Percentiles rank a stretch among this genome's conserved stretches.
Evolutionary conservation across 2,888 invertebrate genomes (phyloP).

Genomic region (Lordiphosa fenestrarum): DNA sequence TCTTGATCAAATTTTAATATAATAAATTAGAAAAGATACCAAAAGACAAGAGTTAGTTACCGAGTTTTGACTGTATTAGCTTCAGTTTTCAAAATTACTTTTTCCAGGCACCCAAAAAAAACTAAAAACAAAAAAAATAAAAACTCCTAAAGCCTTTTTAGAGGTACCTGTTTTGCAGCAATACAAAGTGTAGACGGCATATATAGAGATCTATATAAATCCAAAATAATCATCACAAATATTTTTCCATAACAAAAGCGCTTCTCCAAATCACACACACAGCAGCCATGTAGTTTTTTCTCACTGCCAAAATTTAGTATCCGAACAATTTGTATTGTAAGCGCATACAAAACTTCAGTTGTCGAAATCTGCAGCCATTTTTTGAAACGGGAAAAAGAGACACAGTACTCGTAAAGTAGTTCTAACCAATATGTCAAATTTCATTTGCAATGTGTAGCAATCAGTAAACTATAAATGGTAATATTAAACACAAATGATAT

Average conservation of each 20-base stretch:
- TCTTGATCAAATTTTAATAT: no score
- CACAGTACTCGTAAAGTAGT: constrained; percentile 20
- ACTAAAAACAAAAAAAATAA: constrained; percentile 3
- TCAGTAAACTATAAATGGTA: constrained; percentile 49
- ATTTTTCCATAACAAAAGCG: constrained; percentile 3
- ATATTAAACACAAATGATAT: constrained; percentile 28
- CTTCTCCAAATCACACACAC: constrained; percentile 34
- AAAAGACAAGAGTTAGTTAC: no score
- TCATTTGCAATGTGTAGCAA: constrained; percentile 68
- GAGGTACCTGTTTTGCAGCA: constrained; percentile 64
- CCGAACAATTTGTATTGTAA: constrained; percentile 18
- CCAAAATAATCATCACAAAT: constrained; percentile 8
- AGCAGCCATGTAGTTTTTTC: constrained; percentile 51
- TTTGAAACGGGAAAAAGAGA: constrained; percentile 13
- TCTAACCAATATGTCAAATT: constrained; percentile 32
- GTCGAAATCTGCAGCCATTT: constrained; percentile 29
- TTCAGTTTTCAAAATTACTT: constrained; percentile 10
- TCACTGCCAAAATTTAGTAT: constrained; percentile 60
- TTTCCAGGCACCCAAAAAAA: constrained; percentile 21
- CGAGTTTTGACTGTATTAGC: no score
- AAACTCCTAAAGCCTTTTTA: constrained; percentile 52
- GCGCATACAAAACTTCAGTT: constrained; percentile 33
- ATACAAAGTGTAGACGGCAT: constrained; percentile 24
- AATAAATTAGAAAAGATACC: no score
- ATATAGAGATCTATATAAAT: constrained; percentile 18